These are phyloP conservation scores for Conops quadrifasciatus DNA, from an alignment of 2,888 invertebrate genomes.

Conservation along the genomic window DNA sequence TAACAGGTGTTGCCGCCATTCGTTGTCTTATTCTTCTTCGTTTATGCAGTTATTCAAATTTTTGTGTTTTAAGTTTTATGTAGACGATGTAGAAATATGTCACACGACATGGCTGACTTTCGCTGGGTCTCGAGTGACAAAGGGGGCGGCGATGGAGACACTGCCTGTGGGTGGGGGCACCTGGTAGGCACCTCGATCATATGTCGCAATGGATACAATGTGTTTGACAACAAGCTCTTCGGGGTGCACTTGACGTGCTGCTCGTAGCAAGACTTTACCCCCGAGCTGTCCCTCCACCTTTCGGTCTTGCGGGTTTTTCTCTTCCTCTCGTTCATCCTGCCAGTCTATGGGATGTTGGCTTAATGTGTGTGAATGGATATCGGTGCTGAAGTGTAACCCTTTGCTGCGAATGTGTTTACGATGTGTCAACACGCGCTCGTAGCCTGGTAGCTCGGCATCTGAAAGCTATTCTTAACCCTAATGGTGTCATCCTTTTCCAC, in stretches of 20 bases:
- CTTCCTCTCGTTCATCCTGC: background rate
- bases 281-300: background rate
- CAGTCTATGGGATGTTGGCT: background rate
- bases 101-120: background rate
- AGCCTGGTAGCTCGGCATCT: constrained; percentile 30
- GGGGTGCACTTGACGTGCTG: constrained; percentile 25
- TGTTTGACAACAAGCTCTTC: background rate
- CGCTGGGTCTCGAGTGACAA: too few relatives aligned
- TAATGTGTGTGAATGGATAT: constrained; percentile 5
- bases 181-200: constrained; percentile 20
- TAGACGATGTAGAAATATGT: background rate
- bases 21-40: too few relatives aligned
- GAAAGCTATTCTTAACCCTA: constrained; percentile 25
- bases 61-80: background rate
- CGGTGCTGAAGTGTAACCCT: constrained; percentile 28
- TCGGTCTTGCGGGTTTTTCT: too few relatives aligned
- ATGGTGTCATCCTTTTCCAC: background rate
- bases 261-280: background rate
- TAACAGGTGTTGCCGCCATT: constrained; percentile 27
- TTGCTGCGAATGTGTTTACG: constrained; percentile 28
- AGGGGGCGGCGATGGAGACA: background rate
- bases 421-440: constrained; percentile 32
- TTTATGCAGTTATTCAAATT: constrained; percentile 14
- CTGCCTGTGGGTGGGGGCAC: background rate
- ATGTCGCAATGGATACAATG: constrained; percentile 1